These are phyloP conservation scores for Anniella stebbinsi DNA, from an alignment of 2,797 vertebrate genomes.

Conservation along the genomic window DNA sequence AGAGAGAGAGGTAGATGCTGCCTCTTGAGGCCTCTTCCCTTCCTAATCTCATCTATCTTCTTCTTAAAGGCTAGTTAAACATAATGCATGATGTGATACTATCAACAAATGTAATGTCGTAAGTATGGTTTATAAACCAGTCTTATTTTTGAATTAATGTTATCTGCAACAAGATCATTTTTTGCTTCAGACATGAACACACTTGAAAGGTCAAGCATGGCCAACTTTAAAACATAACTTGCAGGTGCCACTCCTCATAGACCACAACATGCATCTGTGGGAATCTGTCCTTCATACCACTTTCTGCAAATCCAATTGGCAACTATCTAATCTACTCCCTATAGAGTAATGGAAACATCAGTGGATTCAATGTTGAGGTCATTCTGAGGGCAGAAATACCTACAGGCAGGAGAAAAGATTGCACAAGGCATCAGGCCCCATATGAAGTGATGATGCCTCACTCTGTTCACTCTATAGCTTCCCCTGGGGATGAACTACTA, in stretches of 20 bases:
- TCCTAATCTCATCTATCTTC: neutral
- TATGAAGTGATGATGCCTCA: neutral
- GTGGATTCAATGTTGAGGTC: neutral
- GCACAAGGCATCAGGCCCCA: neutral
- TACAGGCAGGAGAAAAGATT: neutral
- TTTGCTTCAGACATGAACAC: neutral
- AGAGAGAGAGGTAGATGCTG: neutral
- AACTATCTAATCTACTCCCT: neutral
- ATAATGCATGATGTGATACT: neutral
- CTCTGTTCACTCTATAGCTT: neutral
- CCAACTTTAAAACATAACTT: neutral
- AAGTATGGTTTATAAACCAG: neutral
- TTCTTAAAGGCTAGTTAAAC: constrained; percentile 3
- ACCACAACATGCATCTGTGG: neutral
- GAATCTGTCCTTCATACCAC: neutral
- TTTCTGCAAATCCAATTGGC: neutral
- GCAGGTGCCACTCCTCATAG: neutral
- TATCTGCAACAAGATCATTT: neutral
- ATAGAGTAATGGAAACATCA: neutral
- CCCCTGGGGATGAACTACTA: neutral
- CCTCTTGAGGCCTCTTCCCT: neutral
- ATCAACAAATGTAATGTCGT: neutral
- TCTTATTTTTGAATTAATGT: neutral
- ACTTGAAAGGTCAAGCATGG: neutral
- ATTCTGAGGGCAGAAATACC: neutral